These are phyloP conservation scores for Macrostomum cliftonense DNA, from an alignment of 2,888 invertebrate genomes.

Conservation along the genomic window DNA sequence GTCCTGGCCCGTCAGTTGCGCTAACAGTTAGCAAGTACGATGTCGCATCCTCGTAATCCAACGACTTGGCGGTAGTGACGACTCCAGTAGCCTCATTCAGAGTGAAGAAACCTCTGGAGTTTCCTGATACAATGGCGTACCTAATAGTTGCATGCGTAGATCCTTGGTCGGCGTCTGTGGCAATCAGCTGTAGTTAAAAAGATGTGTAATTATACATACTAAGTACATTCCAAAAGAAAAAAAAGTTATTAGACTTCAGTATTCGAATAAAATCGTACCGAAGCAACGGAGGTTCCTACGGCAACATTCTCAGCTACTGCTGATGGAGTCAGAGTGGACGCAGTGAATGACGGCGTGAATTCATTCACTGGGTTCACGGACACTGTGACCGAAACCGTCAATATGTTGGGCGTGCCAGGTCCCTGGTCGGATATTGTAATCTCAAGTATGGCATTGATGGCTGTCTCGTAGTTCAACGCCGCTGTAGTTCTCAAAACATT, in stretches of 20 bases:
- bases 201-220: no score
- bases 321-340: background rate
- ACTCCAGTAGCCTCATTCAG: background rate
- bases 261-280: no score
- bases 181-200: background rate
- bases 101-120: constrained; percentile 1
- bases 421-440: background rate
- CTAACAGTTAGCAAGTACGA: background rate
- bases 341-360: background rate
- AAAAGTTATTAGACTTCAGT: no score
- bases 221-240: no score
- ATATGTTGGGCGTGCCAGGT: background rate
- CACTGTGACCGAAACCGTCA: background rate
- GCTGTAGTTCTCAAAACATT: background rate
- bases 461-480: background rate
- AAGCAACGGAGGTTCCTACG: no score
- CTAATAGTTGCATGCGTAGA: background rate
- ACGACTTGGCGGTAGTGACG: background rate
- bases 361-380: constrained; percentile 1
- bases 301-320: background rate
- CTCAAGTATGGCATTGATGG: background rate
- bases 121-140: background rate
- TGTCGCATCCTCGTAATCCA: constrained; percentile 2
- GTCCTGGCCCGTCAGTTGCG: constrained; percentile 3
- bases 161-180: background rate